Evolutionary conservation across 1,140 invertebrate genomes (phyloP).

Genomic region (Paralvinella palmiformis): DNA sequence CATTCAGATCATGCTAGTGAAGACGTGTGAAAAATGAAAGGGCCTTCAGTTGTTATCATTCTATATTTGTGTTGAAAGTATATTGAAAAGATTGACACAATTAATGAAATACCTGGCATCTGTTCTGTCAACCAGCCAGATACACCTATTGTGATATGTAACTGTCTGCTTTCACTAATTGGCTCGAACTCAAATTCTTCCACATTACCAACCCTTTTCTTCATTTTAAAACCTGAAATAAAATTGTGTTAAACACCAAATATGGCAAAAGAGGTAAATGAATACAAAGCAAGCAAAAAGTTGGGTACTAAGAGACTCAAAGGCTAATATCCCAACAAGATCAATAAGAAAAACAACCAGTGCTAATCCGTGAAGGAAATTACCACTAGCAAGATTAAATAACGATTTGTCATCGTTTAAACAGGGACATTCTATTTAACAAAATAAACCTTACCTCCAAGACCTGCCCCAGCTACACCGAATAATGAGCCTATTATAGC

Average conservation of each 20-base stretch:
- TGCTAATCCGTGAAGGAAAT: too few relatives aligned
- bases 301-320: too few relatives aligned
- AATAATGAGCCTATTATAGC: constrained; percentile 65
- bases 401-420: constrained; percentile 4
- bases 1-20: too few relatives aligned
- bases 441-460: constrained; percentile 52
- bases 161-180: constrained; percentile 50
- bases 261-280: too few relatives aligned
- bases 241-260: too few relatives aligned
- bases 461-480: constrained; percentile 63
- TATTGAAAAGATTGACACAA: too few relatives aligned
- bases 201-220: constrained; percentile 64
- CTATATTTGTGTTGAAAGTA: too few relatives aligned
- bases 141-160: constrained; percentile 64
- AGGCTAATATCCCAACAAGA: too few relatives aligned
- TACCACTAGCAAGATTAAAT: too few relatives aligned
- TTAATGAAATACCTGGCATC: constrained; percentile 32
- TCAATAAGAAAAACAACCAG: background rate
- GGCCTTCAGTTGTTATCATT: too few relatives aligned
- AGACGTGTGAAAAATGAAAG: too few relatives aligned
- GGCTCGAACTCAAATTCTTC: constrained; percentile 65
- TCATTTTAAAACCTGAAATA: constrained; percentile 63
- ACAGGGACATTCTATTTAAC: background rate
- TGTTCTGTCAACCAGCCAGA: constrained; percentile 60
- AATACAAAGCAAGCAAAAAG: too few relatives aligned